Percentiles rank a stretch among this genome's conserved stretches.
Evolutionary conservation across 2,888 invertebrate genomes (phyloP).

Genomic region (Tribolium freemani): DNA sequence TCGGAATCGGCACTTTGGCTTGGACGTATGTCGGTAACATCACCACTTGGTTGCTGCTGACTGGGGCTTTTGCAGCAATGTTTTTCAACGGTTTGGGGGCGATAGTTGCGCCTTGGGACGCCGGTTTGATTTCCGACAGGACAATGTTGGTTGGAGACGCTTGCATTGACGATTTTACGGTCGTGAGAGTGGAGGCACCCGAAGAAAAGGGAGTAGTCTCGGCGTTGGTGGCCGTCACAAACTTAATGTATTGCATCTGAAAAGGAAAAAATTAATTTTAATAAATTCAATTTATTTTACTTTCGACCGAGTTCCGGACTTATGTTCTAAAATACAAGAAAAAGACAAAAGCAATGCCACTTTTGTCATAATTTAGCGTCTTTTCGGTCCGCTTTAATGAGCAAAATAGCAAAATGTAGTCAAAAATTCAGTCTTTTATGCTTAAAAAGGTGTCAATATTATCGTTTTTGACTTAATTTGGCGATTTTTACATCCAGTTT

Average conservation of each 20-base stretch:
- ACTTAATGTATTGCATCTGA: slow-evolving; percentile 80
- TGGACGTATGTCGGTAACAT: slow-evolving; percentile 72
- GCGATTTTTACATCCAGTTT: too few relatives aligned
- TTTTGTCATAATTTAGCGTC: too few relatives aligned
- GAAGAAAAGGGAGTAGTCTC: slow-evolving; percentile 66
- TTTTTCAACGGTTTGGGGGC: slow-evolving; percentile 56
- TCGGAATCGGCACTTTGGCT: slow-evolving; percentile 61
- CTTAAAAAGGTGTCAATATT: too few relatives aligned
- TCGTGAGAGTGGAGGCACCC: slow-evolving; percentile 54
- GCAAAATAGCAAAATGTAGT: too few relatives aligned
- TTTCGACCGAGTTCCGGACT: too few relatives aligned
- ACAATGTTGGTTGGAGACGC: slow-evolving; percentile 54
- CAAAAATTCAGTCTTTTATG: too few relatives aligned
- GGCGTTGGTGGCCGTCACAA: slow-evolving; percentile 70
- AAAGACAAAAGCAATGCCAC: too few relatives aligned
- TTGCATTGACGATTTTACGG: slow-evolving; percentile 52
- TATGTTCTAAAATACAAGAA: background rate
- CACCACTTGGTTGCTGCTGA: slow-evolving; percentile 69
- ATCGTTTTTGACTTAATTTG: too few relatives aligned
- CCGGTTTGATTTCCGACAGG: slow-evolving; percentile 59
- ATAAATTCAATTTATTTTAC: too few relatives aligned
- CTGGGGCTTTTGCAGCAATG: slow-evolving; percentile 48
- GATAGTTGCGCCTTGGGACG: slow-evolving; percentile 50
- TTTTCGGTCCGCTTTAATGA: too few relatives aligned
- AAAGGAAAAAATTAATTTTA: slow-evolving; percentile 32